Percentiles rank a stretch among this genome's conserved stretches.
Conservation (phyloP, 1,140 invertebrate species). For the Marisa cornuarietis region DNA sequence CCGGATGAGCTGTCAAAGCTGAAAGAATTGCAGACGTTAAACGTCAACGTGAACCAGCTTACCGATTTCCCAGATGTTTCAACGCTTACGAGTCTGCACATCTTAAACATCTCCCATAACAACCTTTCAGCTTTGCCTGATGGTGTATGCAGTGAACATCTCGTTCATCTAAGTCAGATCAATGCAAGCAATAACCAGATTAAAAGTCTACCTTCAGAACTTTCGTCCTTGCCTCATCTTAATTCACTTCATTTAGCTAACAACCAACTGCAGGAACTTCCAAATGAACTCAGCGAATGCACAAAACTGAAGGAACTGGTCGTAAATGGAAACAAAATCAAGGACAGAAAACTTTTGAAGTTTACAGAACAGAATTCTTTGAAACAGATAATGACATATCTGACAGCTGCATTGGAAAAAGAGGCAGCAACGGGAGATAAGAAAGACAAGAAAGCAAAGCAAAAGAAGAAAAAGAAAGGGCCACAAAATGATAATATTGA, state of each 20-base stretch:
- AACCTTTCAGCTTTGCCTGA: constrained; percentile 74
- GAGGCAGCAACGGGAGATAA: constrained; percentile 59
- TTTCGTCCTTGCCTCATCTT: constrained; percentile 71
- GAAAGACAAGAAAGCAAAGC: constrained; percentile 47
- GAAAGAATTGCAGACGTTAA: constrained; percentile 75
- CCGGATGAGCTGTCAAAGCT: constrained; percentile 73
- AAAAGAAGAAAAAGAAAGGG: constrained; percentile 48
- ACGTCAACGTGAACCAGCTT: constrained; percentile 76
- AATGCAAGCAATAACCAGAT: constrained; percentile 77
- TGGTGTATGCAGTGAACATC: constrained; percentile 70
- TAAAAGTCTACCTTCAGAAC: constrained; percentile 71
- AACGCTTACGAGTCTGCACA: constrained; percentile 71
- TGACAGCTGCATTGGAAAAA: constrained; percentile 51
- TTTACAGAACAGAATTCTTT: constrained; percentile 67
- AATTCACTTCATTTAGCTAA: constrained; percentile 77
- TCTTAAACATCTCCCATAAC: constrained; percentile 76
- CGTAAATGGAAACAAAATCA: constrained; percentile 78
- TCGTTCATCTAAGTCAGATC: constrained; percentile 76
- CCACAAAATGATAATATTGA: constrained; percentile 42
- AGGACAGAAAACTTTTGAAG: constrained; percentile 78
- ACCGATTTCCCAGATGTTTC: constrained; percentile 71
- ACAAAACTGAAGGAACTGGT: constrained; percentile 75
- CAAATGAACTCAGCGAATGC: constrained; percentile 74
- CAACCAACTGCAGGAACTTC: constrained; percentile 74
- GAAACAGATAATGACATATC: constrained; percentile 61